Evolutionary conservation across 2,113 vertebrate species (phyloP), one percentile per base, ranked within the genome.

Genomic region (Mormyrus iriodes): DNA sequence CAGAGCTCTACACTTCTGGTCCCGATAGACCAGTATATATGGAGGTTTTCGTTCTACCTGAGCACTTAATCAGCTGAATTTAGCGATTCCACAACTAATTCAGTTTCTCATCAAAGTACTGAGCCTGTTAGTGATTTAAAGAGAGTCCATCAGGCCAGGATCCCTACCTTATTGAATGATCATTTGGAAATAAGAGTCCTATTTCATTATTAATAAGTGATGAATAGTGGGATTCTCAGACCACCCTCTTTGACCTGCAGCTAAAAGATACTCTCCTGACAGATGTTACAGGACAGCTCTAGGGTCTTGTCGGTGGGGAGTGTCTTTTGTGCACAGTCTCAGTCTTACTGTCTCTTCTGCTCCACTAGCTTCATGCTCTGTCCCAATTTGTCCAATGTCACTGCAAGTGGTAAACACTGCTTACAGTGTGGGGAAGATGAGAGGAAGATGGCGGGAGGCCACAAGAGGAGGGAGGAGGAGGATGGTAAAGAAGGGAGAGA

Each of bases 251-350:
- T 87, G 31, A 51, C 21, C 21, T 35, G 44, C 61, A 51, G 55
- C 58, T 65, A 76, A 88, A 73, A 73, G 65, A 61, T 44, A 15
- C 88, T 93, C 91, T 90, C 91, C 91, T 92, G 91, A 94, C 93
- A 94, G 93, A 95, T 95, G 93, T 95, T 93, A 79, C 89, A 91
- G 91, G 93, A 91, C 92, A 92, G 92, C 46, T 86, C 82, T 42
- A 21, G 88, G 84, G 90, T 17, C 46, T n/a, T 48, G 39, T 89
- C 92, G 89, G 91, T 92, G 93, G 93, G 92, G 87, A 55, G 53
- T 9, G 53, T 86, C 79, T 21, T 55, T 24, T 53, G 52, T 88
- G 84, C 48, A 21, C 51, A 85, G 89, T 86, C 86, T 73, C 9
- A 46, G 91, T 55, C 90, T 89, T 61, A 91, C 87, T 85, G 90